These are phyloP conservation scores for Idaea biselata DNA, from an alignment of 2,888 invertebrate genomes.

Conservation along the genomic window DNA sequence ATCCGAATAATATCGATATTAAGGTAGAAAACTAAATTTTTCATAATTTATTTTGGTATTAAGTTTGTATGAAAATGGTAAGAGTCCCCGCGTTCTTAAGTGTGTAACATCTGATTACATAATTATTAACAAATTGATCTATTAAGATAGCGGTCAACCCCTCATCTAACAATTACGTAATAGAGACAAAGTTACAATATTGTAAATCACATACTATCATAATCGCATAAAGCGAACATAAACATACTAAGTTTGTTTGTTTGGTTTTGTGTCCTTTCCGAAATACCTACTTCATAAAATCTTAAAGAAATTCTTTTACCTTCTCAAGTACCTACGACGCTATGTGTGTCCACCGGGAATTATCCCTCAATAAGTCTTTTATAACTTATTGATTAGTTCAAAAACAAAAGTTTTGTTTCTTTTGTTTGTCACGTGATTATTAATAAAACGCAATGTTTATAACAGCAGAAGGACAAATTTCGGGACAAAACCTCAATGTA, in stretches of 20 bases:
- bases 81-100: too few relatives aligned
- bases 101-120: too few relatives aligned
- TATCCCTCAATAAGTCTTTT: slow-evolving; percentile 4
- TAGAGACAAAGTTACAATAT: background rate
- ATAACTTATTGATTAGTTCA: background rate
- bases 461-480: too few relatives aligned
- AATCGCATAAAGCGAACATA: background rate
- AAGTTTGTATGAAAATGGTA: too few relatives aligned
- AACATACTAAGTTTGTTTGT: background rate
- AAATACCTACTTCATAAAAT: background rate
- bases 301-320: background rate
- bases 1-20: too few relatives aligned
- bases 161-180: too few relatives aligned
- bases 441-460: background rate
- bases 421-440: background rate
- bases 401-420: background rate
- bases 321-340: background rate
- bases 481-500: too few relatives aligned
- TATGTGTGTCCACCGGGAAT: background rate
- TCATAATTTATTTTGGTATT: too few relatives aligned
- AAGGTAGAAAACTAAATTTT: too few relatives aligned
- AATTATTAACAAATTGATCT: too few relatives aligned
- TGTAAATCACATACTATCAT: background rate
- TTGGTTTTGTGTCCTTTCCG: background rate
- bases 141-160: too few relatives aligned